Evolutionary conservation across 1,140 invertebrate species (phyloP).

Genomic region (Drosophila pseudoananassae): DNA sequence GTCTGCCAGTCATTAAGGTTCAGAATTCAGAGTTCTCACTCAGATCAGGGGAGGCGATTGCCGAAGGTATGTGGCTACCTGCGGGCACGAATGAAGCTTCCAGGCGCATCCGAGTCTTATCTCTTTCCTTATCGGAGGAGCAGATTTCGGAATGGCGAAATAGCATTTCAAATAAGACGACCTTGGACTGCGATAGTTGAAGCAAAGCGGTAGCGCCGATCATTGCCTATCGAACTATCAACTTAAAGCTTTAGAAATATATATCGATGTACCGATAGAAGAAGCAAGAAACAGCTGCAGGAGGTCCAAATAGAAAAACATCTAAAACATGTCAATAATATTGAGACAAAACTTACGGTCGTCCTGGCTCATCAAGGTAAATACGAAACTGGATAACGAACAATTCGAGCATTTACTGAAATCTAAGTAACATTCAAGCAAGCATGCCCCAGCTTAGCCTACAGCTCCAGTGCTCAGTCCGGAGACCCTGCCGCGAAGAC

Average conservation of each 20-base stretch:
- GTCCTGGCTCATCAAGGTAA: constrained; percentile 53
- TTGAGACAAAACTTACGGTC: constrained; percentile 39
- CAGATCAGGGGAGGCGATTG: constrained; percentile 25
- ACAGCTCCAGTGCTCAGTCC: constrained; percentile 44
- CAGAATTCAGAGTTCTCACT: constrained; percentile 1
- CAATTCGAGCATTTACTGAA: not conserved
- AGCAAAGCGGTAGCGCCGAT: constrained; percentile 2
- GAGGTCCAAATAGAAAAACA: not conserved
- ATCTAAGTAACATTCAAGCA: constrained; percentile 19
- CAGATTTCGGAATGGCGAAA: constrained; percentile 41
- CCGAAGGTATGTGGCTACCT: not conserved
- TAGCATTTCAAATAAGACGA: constrained; percentile 25
- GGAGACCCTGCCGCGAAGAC: constrained; percentile 66
- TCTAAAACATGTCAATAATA: constrained; percentile 56
- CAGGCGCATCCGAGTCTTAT: constrained; percentile 62
- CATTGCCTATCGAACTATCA: no score
- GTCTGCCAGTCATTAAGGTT: constrained; percentile 12
- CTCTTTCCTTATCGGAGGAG: constrained; percentile 32
- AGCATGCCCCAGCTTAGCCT: constrained; percentile 21
- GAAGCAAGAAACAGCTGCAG: not conserved
- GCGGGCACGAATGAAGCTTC: not conserved
- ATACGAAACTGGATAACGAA: not conserved
- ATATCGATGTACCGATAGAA: not conserved
- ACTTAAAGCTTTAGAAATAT: not conserved
- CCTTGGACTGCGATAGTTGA: constrained; percentile 32